phyloP scores from a whole-genome alignment of 2,797 vertebrate genomes.

The Crocidura indochinensis region DNA sequence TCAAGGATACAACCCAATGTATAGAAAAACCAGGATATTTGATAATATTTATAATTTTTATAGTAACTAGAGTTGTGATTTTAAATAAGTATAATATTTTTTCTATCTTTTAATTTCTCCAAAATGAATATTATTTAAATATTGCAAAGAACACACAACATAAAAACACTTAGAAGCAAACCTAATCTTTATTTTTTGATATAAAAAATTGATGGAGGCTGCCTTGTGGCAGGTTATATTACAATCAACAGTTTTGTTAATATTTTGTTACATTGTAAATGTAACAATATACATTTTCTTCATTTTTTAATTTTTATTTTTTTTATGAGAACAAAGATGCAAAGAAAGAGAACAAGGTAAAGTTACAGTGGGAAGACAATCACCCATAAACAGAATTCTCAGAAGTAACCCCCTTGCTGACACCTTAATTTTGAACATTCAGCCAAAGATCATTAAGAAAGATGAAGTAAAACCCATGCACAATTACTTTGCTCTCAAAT shows the following conservation, averaged over 20 bases:
- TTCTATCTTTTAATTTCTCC: slow-evolving; percentile 20
- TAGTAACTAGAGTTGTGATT: background rate
- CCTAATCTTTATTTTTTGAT: too few relatives aligned
- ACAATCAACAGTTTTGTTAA: background rate
- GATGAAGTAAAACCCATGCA: too few relatives aligned
- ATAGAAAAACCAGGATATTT: slow-evolving; percentile 6
- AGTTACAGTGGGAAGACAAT: too few relatives aligned
- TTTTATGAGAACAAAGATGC: too few relatives aligned
- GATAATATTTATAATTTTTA: slow-evolving; percentile 1
- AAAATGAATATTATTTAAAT: slow-evolving; percentile 43
- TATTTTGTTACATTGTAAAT: background rate
- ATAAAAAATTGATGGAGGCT: background rate
- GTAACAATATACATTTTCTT: too few relatives aligned
- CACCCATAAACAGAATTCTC: too few relatives aligned
- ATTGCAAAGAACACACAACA: background rate
- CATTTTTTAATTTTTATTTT: too few relatives aligned
- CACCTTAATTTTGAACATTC: too few relatives aligned
- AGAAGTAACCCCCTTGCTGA: too few relatives aligned
- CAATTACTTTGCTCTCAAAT: too few relatives aligned
- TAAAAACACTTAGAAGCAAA: background rate
- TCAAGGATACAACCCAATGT: slow-evolving; percentile 5
- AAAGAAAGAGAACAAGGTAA: too few relatives aligned
- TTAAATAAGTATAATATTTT: slow-evolving; percentile 29
- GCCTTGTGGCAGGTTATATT: accelerated
- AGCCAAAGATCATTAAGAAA: too few relatives aligned